These are phyloP conservation scores for Meandrina meandrites DNA, from an alignment of 92 coral and sea anemone species.

Conservation along the genomic window DNA sequence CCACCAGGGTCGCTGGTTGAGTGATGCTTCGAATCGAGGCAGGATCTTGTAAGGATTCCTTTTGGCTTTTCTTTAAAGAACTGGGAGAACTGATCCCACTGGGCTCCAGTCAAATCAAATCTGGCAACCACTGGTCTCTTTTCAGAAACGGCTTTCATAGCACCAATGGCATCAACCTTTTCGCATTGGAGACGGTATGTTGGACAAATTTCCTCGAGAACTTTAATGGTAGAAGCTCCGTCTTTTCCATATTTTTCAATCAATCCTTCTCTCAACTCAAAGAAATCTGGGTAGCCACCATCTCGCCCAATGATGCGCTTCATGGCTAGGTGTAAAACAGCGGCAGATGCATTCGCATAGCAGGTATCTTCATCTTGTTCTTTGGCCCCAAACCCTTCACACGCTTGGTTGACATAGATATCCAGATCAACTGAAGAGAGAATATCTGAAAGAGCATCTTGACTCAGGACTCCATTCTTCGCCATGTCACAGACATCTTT, in stretches of 20 bases:
- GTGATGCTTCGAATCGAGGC: constrained; percentile 12
- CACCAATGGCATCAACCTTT: constrained; percentile 39
- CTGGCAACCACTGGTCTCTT: constrained; percentile 62
- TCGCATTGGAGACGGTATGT: constrained; percentile 49
- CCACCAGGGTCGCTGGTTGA: constrained; percentile 12
- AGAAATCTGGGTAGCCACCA: constrained; percentile 70
- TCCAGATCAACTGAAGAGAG: constrained; percentile 55
- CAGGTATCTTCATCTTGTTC: constrained; percentile 42
- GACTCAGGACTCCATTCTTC: constrained; percentile 40
- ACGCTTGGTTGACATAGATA: constrained; percentile 61
- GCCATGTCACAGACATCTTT: constrained; percentile 52
- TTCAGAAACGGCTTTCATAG: constrained; percentile 54
- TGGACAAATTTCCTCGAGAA: constrained; percentile 51
- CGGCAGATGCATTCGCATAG: constrained; percentile 71
- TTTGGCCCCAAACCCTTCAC: constrained; percentile 19
- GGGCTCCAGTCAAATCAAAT: constrained; percentile 42
- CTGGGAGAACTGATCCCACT: constrained; percentile 45
- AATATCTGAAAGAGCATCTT: constrained; percentile 52
- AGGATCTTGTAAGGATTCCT: constrained; percentile 47
- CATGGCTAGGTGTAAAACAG: constrained; percentile 71
- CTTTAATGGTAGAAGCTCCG: constrained; percentile 14
- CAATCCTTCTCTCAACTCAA: constrained; percentile 24
- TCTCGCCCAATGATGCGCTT: constrained; percentile 57
- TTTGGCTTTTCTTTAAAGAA: constrained; percentile 43
- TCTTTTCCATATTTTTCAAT: constrained; percentile 32